Evolutionary conservation across 2,113 vertebrate genomes (phyloP).

Genomic region (Amazona guildingii): DNA sequence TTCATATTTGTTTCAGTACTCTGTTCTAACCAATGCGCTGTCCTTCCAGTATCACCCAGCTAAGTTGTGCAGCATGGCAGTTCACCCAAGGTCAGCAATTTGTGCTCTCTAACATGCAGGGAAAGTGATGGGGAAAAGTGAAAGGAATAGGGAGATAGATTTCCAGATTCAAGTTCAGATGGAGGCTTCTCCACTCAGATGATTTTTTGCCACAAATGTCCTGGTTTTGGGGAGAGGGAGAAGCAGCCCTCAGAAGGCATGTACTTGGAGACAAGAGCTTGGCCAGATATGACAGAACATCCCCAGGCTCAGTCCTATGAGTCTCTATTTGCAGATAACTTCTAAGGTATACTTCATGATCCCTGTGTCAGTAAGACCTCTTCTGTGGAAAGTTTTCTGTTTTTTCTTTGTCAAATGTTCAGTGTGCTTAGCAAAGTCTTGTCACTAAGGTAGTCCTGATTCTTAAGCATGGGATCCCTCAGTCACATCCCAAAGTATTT

Average conservation of each 20-base stretch:
- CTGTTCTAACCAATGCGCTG: background rate
- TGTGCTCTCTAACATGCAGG: background rate
- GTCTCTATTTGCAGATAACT: background rate
- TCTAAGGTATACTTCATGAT: background rate
- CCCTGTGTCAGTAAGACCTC: background rate
- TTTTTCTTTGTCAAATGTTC: background rate
- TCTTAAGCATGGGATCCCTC: background rate
- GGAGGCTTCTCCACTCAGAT: background rate
- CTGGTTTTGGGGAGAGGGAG: background rate
- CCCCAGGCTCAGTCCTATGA: background rate
- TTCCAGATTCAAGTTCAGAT: background rate
- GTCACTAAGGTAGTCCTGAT: background rate
- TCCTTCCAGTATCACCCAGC: background rate
- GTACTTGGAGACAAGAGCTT: background rate
- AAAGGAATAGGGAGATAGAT: background rate
- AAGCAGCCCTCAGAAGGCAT: fast-evolving
- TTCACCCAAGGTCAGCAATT: background rate
- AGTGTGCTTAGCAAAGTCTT: background rate
- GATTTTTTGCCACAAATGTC: background rate
- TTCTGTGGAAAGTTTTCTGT: background rate
- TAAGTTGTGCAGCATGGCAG: background rate
- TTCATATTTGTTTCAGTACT: background rate
- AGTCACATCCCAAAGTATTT: background rate
- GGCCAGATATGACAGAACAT: background rate
- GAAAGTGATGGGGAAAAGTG: background rate